Base-by-base conservation (phyloP, 2,888 invertebrate genomes). In the Autographa pulchrina region DNA sequence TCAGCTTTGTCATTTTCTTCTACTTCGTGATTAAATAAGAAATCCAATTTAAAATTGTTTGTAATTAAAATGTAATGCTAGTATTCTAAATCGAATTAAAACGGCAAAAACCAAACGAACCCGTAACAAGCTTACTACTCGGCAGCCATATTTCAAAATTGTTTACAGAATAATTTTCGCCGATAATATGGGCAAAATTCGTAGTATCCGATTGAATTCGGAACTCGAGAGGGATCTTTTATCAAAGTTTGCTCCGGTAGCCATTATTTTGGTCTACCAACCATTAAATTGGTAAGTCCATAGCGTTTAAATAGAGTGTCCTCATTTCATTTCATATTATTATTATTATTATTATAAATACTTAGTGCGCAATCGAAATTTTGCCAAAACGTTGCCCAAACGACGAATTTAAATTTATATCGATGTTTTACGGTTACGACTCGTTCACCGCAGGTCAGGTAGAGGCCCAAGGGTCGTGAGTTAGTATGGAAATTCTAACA, bases 401-500 rank as follows among this genome's bases (percentile, higher is more conserved):
- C 68, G 68, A 38, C 64, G 18, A 65, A 70, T 73, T 73, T 72
- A 74, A 77, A 80, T 83, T 41, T 81, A 74, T 80, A 67, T 62
- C 60, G 35, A 64, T 78, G 65, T 81, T 83, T 82, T 77, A 79
- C 67, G 69, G 71, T 77, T 68, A 77, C 80, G 74, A 70, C 68
- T 74, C 52, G 61, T 62, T 70, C 70, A 75, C 81, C 80, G 66
- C 79, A 75, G 79, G 69, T 74, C 75, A 83, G 73, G 74, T 79
- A 72, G 58, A 32, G 48, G 68, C 70, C 70, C 67, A n/a, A 72
- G 61, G 74, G 69, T 76, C 75, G 67, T 76, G 78, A 79, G 78
- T 80, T 72, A 78, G 76, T 78, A 81, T 79, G 80, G 78, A 79
- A 82, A 85, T 81, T 77, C 61, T 78, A 84, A 86, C 80, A 85